A percentile compares a stretch with the other conserved stretches of the same genome.
Conservation (phyloP, 2,797 vertebrate species). For the Diplodus puntazzo region DNA sequence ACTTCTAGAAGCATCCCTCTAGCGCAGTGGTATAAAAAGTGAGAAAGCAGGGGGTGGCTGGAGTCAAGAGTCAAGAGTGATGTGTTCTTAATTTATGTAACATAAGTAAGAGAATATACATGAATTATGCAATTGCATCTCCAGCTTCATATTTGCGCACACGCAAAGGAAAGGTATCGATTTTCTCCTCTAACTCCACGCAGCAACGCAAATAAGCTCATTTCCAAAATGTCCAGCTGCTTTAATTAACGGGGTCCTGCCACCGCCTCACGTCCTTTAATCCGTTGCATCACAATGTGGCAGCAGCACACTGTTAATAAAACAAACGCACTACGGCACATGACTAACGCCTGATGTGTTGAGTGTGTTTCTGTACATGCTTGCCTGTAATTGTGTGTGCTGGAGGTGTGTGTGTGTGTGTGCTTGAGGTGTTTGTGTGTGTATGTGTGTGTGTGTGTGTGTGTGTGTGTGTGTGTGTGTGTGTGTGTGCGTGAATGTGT, state of each 20-base stretch:
- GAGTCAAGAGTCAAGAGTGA: too few species aligned
- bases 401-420: conserved; percentile 32
- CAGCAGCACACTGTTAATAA: conserved; percentile 64
- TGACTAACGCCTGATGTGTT: conserved; percentile 64
- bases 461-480: conserved; percentile 40
- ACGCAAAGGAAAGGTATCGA: background rate
- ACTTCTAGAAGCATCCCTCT: too few species aligned
- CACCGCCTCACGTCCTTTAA: conserved; percentile 16
- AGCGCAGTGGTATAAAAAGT: too few species aligned
- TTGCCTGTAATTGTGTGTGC: conserved; percentile 41
- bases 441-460: conserved; percentile 44
- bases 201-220: background rate
- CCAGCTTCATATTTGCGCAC: background rate
- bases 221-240: background rate
- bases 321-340: conserved; percentile 52
- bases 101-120: too few species aligned
- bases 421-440: too few species aligned
- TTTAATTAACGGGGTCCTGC: background rate
- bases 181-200: background rate
- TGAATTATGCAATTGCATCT: background rate
- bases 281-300: conserved; percentile 25
- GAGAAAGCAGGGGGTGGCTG: too few species aligned
- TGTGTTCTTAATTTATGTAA: too few species aligned
- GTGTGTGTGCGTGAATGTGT: conserved; percentile 43
- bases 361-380: conserved; percentile 35